Evolutionary conservation across 2,113 vertebrate species (phyloP).

Genomic region (Xiphophorus maculatus): DNA sequence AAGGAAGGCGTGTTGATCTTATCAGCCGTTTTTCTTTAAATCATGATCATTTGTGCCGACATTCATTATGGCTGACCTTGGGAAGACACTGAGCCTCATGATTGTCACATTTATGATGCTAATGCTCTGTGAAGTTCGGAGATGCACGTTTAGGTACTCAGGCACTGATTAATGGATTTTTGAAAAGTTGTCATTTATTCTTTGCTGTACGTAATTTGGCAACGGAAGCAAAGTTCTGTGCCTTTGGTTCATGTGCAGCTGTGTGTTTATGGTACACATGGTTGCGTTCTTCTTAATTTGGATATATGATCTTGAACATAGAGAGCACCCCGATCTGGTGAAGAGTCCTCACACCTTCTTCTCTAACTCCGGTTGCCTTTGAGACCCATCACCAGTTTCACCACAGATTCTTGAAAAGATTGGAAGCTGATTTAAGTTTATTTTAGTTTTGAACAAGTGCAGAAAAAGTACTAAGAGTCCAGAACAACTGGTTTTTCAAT

Average conservation of each 20-base stretch:
- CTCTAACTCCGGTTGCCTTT: slow-evolving; percentile 18
- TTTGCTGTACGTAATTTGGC: background rate
- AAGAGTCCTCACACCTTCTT: slow-evolving; percentile 19
- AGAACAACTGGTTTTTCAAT: too few species aligned
- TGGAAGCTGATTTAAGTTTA: background rate
- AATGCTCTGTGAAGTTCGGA: background rate
- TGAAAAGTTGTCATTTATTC: background rate
- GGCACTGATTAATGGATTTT: background rate
- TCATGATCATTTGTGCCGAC: slow-evolving; percentile 10
- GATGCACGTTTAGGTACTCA: background rate
- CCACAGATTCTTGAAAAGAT: background rate
- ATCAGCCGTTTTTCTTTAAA: slow-evolving; percentile 29
- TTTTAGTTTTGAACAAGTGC: background rate
- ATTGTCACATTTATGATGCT: background rate
- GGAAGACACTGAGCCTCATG: background rate
- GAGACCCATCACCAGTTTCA: background rate
- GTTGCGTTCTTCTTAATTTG: slow-evolving; percentile 32
- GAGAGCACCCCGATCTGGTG: slow-evolving; percentile 22
- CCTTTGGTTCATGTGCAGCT: slow-evolving; percentile 1
- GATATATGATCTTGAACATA: slow-evolving; percentile 61
- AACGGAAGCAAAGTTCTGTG: slow-evolving; percentile 23
- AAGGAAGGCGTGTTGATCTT: slow-evolving; percentile 20
- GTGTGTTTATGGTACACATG: background rate
- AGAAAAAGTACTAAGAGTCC: background rate
- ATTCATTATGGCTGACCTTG: background rate